Evolutionary conservation across 2,797 vertebrate genomes (phyloP), one percentile per base, ranked within the genome.

Genomic region (Gambusia yucatana): DNA sequence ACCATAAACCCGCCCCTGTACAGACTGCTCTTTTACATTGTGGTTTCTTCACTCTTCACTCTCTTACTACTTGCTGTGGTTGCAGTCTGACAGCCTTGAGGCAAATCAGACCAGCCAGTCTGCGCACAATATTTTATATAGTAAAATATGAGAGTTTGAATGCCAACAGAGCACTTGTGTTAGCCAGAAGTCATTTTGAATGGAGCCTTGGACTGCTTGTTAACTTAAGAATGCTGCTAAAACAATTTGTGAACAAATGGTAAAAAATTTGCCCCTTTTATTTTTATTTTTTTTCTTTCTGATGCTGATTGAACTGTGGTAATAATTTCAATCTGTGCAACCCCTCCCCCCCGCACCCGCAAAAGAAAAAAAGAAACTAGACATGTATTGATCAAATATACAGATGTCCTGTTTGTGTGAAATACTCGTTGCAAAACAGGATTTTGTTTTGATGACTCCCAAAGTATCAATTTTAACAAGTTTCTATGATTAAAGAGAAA

Each of bases 161-260:
- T 46, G 67, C 67, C 67, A 90, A 14, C 25, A 77, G 41, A 85
- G 77, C 65, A 70, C 86, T 83, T 87, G 69, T 86, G 16, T 63
- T 76, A 36, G 81, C 74, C 80, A 82, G 36, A 72, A 85, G 72
- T 82, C 20, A 28, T 46, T 78, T 83, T 85, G 47, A 84, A 81
- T 79, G 59, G 55, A 86, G 55, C 28, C 41, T 55, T 76, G 39
- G 74, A 25, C 89, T 86, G 79, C 82, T 78, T 82, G 78, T 87
- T 87, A 75, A 52, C 41, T 16, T 75, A 84, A 84, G 80, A 92
- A 91, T 88, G 77, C 79, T 20, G 72, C 82, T 84, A 88, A 94
- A 48, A 47, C 85, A 88, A 86, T 84, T 80, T 78, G 84, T 86
- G 75, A 88, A 86, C 79, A 85, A 69, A 82, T 84, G 72, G 79